Percentiles rank a stretch among this genome's conserved stretches.
Evolutionary conservation across 1,140 invertebrate species (phyloP).

Genomic region (Heliothis virescens): DNA sequence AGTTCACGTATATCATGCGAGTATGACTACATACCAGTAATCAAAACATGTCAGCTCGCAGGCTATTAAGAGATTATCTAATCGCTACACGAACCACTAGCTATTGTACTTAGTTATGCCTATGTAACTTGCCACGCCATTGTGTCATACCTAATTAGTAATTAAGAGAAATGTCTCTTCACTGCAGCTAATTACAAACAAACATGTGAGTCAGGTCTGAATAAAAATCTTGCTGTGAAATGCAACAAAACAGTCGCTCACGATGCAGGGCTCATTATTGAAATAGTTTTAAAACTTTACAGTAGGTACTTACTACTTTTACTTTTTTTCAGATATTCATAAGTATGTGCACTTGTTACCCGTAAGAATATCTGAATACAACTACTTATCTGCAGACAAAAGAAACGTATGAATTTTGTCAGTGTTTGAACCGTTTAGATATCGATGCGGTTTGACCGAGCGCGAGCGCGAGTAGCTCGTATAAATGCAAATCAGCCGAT

Average conservation of each 20-base stretch:
- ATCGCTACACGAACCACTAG: conserved; percentile 35
- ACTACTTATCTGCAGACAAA: conserved; percentile 7
- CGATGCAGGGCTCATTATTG: too few species aligned
- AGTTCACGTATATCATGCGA: conserved; percentile 8
- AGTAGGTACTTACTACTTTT: too few species aligned
- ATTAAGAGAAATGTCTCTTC: conserved; percentile 35
- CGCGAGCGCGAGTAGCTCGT: conserved; percentile 64
- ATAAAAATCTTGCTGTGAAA: conserved; percentile 13
- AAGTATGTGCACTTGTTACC: too few species aligned
- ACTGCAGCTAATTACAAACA: conserved; percentile 23
- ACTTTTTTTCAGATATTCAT: too few species aligned
- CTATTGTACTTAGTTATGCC: conserved; percentile 32
- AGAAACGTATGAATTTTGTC: conserved; percentile 36
- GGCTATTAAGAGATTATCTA: conserved; percentile 51
- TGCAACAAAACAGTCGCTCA: not conserved
- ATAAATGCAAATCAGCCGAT: conserved; percentile 77
- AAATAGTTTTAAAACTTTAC: too few species aligned
- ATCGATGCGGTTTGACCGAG: conserved; percentile 62
- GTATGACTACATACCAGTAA: conserved; percentile 16
- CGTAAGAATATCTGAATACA: too few species aligned
- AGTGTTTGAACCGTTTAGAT: conserved; percentile 54
- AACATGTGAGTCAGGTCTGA: not conserved
- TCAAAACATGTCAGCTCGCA: conserved; percentile 42
- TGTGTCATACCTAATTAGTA: conserved; percentile 33
- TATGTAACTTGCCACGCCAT: conserved; percentile 11